phyloP scores from a whole-genome alignment of 2,888 invertebrate species.

The Aphidoletes aphidimyza region DNA sequence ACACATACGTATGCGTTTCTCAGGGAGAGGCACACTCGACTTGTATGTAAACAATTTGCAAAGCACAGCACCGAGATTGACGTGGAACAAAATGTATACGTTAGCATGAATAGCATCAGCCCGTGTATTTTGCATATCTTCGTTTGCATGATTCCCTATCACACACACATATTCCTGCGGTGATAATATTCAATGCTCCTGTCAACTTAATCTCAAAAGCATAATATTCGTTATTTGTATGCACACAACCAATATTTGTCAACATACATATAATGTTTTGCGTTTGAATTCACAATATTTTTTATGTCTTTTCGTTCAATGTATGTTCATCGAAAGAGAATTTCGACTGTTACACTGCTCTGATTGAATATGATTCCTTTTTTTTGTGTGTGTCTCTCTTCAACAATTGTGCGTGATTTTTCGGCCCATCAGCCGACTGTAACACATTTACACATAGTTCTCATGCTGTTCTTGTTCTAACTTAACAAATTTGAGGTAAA shows the following conservation, averaged over 20 bases:
- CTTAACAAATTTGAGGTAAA: no score
- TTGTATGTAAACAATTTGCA: constrained; percentile 37
- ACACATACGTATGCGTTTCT: not conserved
- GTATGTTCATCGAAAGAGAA: no score
- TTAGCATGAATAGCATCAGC: not conserved
- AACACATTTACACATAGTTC: not conserved
- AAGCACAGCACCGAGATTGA: not conserved
- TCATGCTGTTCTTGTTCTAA: not conserved
- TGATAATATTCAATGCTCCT: constrained; percentile 36
- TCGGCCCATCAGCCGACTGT: constrained; percentile 10
- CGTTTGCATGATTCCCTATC: constrained; percentile 33
- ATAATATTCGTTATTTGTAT: not conserved
- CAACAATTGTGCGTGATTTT: constrained; percentile 31
- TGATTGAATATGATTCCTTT: no score
- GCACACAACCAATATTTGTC: constrained; percentile 4
- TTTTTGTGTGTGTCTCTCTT: not conserved
- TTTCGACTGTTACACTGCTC: no score
- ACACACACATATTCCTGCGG: not conserved
- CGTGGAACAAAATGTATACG: not conserved
- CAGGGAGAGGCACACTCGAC: not conserved
- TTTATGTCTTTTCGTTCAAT: no score
- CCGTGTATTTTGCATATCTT: not conserved
- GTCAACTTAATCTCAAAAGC: constrained; percentile 3
- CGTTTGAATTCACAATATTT: not conserved
- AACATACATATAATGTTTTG: not conserved